phyloP scores from a whole-genome alignment of 2,797 vertebrate genomes.

The Euphonia xanthogaster region DNA sequence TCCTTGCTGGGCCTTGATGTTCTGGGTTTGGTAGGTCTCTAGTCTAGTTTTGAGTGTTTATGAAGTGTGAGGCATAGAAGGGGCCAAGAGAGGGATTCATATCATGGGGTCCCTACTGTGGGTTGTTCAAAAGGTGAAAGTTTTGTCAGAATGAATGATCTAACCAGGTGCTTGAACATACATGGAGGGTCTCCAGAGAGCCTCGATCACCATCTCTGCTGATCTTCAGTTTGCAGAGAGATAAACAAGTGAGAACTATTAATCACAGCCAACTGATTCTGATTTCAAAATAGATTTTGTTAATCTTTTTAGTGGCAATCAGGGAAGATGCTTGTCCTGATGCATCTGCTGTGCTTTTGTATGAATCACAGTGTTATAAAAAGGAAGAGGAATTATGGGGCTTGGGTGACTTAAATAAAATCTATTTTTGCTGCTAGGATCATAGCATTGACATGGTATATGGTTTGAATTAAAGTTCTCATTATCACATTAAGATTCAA shows the following conservation, averaged over 20 bases:
- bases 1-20: not conserved
- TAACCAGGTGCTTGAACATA: not conserved
- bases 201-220: not conserved
- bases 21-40: not conserved
- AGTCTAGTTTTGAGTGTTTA: not conserved
- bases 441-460: not conserved
- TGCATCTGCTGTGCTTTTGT: constrained; percentile 27
- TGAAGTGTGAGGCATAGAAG: not conserved
- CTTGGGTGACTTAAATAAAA: constrained; percentile 16
- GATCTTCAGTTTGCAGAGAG: not conserved
- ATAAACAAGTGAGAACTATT: not conserved
- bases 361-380: not conserved
- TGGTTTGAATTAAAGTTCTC: constrained; percentile 10
- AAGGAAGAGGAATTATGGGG: not conserved
- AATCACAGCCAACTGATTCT: not conserved
- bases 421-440: constrained; percentile 12
- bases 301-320: not conserved
- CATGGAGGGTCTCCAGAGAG: not conserved
- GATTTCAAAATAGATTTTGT: not conserved
- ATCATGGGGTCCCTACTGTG: not conserved
- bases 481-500: constrained; percentile 37
- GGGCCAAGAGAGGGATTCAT: not conserved
- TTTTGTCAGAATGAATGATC: not conserved
- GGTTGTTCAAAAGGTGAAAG: not conserved
- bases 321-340: not conserved